Evolutionary conservation across 2,888 invertebrate genomes (phyloP), one percentile per base, ranked within the genome.

Genomic region (Drosophila mercatorum): DNA sequence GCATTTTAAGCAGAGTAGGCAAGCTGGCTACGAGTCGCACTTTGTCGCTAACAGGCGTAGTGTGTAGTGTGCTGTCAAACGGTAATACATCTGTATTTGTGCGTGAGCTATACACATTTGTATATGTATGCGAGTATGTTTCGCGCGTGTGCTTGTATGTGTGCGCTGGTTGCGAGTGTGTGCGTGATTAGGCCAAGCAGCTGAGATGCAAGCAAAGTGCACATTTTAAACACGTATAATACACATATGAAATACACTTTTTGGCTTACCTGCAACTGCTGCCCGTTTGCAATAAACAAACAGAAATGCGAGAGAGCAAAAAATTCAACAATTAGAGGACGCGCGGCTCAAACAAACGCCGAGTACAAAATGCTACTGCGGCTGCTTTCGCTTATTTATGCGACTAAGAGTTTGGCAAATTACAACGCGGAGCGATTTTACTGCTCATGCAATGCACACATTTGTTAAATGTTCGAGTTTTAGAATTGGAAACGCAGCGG

Each of bases 161-260:
- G 61, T 62, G 49, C 46, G 68, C 40, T 59, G 47, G 44, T 28
- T 43, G 61, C 22, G 57, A 34, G 58, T 52, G 47, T 46, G 44
- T 76, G 64, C 51, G 34, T 65, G 63, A 63, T 63, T 75, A 75
- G 79, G 72, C 72, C 77, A 83, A 86, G 88, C 86, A 89, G 90
- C 88, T 86, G 86, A 87, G 83, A 78, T 79, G 80, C 79, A 72
- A 64, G 65, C 75, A 75, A 76, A 76, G 63, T 74, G 80, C 82
- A 76, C 65, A 60, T 59, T 69, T 72, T 40, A 43, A 57, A 57
- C 66, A 61, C 68, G 56, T 58, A 61, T 62, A 68, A 52, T 36
- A 61, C 43, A 63, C 47, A 55, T 53, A 40, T 56, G 11, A 40
- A 5, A 67, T 58, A 38, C 47, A 41, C 28, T 10, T 60, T 36